A percentile compares a stretch with the other conserved stretches of the same genome.
Evolutionary conservation across 2,797 vertebrate genomes (phyloP).

Genomic region (Gallinago nigripennis): DNA sequence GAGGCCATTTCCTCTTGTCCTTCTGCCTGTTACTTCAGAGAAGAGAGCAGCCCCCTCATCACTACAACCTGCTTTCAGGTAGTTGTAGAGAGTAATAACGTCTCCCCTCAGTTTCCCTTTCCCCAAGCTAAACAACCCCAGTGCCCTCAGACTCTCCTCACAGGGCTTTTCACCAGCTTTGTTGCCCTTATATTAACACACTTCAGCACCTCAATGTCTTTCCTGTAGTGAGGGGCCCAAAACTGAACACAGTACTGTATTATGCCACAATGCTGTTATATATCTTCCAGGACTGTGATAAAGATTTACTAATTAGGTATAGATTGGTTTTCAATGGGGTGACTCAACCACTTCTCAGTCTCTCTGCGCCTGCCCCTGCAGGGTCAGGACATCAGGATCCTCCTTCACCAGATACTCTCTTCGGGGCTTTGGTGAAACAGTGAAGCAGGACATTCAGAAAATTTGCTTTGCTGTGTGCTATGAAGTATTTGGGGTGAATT

Average conservation of each 20-base stretch:
- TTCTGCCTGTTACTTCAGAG: not conserved
- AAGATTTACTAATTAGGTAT: not conserved
- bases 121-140: not conserved
- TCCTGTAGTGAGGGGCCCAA: not conserved
- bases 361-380: not conserved
- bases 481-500: not conserved
- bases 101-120: not conserved
- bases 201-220: not conserved
- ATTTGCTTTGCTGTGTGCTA: not conserved
- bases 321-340: not conserved
- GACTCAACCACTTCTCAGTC: not conserved
- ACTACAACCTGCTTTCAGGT: not conserved
- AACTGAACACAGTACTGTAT: not conserved
- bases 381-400: not conserved
- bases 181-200: not conserved
- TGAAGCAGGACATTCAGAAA: not conserved
- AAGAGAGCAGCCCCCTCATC: not conserved
- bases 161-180: not conserved
- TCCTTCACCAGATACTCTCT: not conserved
- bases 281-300: not conserved
- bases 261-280: not conserved
- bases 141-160: not conserved
- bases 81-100: not conserved
- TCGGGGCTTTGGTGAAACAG: not conserved
- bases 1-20: not conserved